These are phyloP conservation scores for Octopus sinensis DNA, from an alignment of 1,140 invertebrate genomes.

Conservation along the genomic window DNA sequence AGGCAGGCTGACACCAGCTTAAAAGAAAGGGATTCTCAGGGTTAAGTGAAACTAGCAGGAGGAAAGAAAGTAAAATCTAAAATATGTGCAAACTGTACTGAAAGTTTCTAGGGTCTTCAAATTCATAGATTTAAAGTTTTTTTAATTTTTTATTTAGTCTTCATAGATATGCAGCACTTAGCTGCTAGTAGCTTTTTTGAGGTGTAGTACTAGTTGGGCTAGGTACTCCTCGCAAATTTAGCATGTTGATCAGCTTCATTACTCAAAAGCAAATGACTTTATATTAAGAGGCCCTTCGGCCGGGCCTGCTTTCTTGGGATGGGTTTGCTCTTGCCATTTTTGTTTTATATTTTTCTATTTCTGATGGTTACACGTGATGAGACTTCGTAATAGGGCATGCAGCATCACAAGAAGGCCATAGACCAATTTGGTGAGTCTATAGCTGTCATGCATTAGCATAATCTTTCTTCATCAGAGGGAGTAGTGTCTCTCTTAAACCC, in stretches of 20 bases:
- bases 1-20: too few relatives aligned
- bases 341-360: conserved; percentile 19
- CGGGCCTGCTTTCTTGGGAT: conserved; percentile 30
- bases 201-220: too few relatives aligned
- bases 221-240: not conserved
- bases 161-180: not conserved
- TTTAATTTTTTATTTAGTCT: not conserved
- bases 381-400: conserved; percentile 17
- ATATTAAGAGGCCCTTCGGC: conserved; percentile 32
- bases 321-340: conserved; percentile 33
- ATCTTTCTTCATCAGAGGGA: not conserved
- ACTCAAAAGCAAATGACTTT: conserved; percentile 18
- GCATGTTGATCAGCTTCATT: not conserved
- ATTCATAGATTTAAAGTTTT: too few relatives aligned
- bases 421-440: conserved; percentile 16
- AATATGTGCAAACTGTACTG: too few relatives aligned
- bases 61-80: too few relatives aligned
- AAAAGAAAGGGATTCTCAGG: too few relatives aligned
- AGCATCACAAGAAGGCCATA: conserved; percentile 14
- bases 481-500: conserved; percentile 8
- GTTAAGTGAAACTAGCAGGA: too few relatives aligned
- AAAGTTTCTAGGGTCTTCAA: too few relatives aligned
- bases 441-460: conserved; percentile 19
- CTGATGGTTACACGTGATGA: conserved; percentile 1
- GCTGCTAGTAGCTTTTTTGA: not conserved